phyloP scores from a whole-genome alignment of 2,888 invertebrate species.

The Phengaris alcon region DNA sequence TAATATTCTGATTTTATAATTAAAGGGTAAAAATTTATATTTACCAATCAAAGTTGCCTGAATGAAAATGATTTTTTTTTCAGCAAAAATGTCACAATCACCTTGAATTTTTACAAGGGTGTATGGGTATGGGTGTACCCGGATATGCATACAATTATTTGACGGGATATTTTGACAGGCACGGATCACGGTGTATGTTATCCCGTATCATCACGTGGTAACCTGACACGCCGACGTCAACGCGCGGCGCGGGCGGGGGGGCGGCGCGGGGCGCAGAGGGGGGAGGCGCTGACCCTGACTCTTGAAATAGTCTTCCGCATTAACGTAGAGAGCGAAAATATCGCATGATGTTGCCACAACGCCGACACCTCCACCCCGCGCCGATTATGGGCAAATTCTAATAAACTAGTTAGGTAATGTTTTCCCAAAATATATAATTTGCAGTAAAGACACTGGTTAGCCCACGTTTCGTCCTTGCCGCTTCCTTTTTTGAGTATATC shows the following conservation, averaged over 20 bases:
- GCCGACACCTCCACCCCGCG: slow-evolving; percentile 56
- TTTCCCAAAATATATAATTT: slow-evolving; percentile 25
- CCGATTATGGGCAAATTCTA: slow-evolving; percentile 58
- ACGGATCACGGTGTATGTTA: neutral
- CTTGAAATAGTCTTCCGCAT: slow-evolving; percentile 80
- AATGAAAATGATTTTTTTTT: too few relatives aligned
- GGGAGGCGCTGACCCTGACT: slow-evolving; percentile 72
- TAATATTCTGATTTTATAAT: too few relatives aligned
- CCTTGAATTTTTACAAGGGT: too few relatives aligned
- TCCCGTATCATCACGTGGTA: slow-evolving; percentile 36
- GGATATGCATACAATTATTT: neutral
- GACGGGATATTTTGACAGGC: neutral
- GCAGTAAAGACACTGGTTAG: slow-evolving; percentile 6
- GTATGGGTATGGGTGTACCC: too few relatives aligned
- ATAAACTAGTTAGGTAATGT: slow-evolving; percentile 31
- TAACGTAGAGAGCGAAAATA: slow-evolving; percentile 74
- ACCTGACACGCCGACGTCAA: slow-evolving; percentile 41
- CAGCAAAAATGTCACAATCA: too few relatives aligned
- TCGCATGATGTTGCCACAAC: slow-evolving; percentile 72
- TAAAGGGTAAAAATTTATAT: too few relatives aligned
- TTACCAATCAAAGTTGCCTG: too few relatives aligned
- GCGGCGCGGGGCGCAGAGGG: slow-evolving; percentile 49
- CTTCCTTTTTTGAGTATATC: neutral
- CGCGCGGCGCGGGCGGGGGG: slow-evolving; percentile 37
- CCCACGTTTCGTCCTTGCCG: slow-evolving; percentile 18